Evolutionary conservation across 1,140 invertebrate genomes (phyloP).

Genomic region (Leptonema lineaticorne): DNA sequence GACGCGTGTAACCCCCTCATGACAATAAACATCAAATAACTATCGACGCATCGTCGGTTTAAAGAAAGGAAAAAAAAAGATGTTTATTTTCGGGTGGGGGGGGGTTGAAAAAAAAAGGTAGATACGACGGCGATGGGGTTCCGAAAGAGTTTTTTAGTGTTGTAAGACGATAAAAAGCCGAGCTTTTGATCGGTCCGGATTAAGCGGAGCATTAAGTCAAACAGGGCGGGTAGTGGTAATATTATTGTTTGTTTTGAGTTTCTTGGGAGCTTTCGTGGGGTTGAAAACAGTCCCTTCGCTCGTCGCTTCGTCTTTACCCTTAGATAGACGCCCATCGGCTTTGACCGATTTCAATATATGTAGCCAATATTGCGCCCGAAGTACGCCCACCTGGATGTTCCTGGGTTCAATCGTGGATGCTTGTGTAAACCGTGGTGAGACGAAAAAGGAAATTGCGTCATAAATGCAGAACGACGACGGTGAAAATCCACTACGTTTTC

Average conservation of each 20-base stretch:
- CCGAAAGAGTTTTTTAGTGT: background rate
- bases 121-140: background rate
- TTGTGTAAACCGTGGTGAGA: background rate
- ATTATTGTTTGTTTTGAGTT: conserved; percentile 41
- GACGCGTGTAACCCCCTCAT: conserved; percentile 24
- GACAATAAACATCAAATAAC: conserved; percentile 39
- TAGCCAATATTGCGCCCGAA: conserved; percentile 34
- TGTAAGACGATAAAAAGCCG: conserved; percentile 37
- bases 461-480: background rate
- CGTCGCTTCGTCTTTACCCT: conserved; percentile 1
- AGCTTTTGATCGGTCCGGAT: conserved; percentile 34
- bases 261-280: too few relatives aligned
- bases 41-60: too few relatives aligned
- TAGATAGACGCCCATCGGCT: too few relatives aligned
- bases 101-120: background rate
- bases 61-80: conserved; percentile 11
- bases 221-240: conserved; percentile 33
- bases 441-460: conserved; percentile 7
- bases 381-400: background rate
- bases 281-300: too few relatives aligned
- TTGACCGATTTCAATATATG: conserved; percentile 41
- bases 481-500: background rate
- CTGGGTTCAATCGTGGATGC: conserved; percentile 2
- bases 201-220: conserved; percentile 38
- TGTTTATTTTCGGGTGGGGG: background rate